Conservation (phyloP, 2,113 vertebrate species). For the Aegithalos caudatus region DNA sequence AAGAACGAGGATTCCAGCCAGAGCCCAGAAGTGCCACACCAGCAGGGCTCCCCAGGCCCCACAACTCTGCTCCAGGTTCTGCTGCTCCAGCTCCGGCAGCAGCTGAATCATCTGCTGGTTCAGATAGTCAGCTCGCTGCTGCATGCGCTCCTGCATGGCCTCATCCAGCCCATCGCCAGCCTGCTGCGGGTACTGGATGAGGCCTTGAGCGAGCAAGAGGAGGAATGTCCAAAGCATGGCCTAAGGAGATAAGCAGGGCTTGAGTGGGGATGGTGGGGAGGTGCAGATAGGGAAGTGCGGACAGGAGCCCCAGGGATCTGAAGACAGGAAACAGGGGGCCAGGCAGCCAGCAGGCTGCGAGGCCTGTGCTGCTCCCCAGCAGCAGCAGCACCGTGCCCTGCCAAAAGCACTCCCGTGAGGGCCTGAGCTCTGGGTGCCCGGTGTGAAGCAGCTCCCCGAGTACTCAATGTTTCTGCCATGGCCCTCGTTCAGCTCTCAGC, state of each 20-base stretch:
- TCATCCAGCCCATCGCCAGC: not conserved
- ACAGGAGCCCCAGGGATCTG: not conserved
- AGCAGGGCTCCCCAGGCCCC: not conserved
- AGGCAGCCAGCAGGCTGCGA: not conserved
- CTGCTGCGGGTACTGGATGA: not conserved
- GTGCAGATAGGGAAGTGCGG: not conserved
- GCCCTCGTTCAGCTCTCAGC: fast-evolving
- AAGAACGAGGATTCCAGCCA: not conserved
- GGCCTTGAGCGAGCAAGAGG: not conserved
- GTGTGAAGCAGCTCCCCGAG: not conserved
- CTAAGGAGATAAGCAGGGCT: too few species aligned
- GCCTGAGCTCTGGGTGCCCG: not conserved
- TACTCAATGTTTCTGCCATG: fast-evolving
- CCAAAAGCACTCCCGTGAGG: not conserved
- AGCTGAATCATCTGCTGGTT: not conserved
- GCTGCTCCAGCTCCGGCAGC: not conserved
- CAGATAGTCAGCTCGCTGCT: not conserved
- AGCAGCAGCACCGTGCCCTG: too few species aligned
- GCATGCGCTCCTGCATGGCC: fast-evolving
- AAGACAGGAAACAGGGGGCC: not conserved
- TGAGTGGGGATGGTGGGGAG: not conserved
- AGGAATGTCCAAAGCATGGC: not conserved
- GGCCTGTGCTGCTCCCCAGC: not conserved
- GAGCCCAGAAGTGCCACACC: fast-evolving
- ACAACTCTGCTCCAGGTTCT: not conserved